phyloP scores from a whole-genome alignment of 2,113 vertebrate species.

The Megaceryle torquata region DNA sequence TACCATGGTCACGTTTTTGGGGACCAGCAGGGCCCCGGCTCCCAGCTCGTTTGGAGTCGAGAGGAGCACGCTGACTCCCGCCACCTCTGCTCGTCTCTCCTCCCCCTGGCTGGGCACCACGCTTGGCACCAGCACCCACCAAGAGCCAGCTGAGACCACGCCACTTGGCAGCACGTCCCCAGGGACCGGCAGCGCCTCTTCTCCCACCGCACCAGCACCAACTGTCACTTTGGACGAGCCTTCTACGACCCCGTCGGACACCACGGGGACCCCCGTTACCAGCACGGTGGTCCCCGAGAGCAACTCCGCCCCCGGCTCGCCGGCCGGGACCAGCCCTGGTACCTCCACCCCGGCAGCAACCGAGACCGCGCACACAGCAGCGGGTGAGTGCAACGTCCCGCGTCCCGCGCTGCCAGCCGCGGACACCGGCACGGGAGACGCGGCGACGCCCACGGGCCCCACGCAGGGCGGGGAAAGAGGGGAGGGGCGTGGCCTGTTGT shows the following conservation, averaged over 20 bases:
- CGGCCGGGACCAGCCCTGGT: neutral
- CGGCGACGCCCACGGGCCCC: too few species aligned
- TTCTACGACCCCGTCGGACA: fast-evolving
- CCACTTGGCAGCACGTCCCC: neutral
- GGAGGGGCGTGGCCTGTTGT: neutral
- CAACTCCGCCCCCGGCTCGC: neutral
- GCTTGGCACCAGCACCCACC: neutral
- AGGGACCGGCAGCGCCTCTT: neutral
- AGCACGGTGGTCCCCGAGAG: fast-evolving
- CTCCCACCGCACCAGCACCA: too few species aligned
- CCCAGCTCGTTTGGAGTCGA: neutral
- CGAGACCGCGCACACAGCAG: neutral
- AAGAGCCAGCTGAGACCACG: neutral
- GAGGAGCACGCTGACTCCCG: fast-evolving
- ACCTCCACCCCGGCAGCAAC: neutral
- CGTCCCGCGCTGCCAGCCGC: too few species aligned
- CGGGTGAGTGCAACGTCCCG: neutral
- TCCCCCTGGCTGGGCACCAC: neutral
- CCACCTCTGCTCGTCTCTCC: neutral
- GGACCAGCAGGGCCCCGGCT: neutral
- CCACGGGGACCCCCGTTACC: neutral
- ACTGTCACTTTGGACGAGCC: neutral
- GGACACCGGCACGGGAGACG: neutral
- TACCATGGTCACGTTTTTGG: fast-evolving
- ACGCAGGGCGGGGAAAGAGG: neutral